A percentile compares a stretch with the other conserved stretches of the same genome.
phyloP scores from a whole-genome alignment of 2,113 vertebrate genomes.

The Toxotes jaculatrix region DNA sequence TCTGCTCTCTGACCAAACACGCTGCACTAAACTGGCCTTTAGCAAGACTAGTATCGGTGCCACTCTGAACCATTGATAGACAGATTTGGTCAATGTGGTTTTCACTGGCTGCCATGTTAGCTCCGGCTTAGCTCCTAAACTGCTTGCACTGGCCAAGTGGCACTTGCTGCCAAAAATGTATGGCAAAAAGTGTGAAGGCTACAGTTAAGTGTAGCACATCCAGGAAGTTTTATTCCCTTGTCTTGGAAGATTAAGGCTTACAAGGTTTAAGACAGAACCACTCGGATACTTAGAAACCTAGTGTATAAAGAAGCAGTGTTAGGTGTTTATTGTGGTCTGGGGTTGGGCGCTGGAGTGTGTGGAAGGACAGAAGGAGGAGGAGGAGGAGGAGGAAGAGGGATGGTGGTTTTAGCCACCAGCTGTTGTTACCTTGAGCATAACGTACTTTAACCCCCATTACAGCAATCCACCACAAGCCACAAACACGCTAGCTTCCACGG shows the following conservation, averaged over 20 bases:
- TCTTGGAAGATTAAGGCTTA: slow-evolving; percentile 47
- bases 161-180: slow-evolving; percentile 48
- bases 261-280: slow-evolving; percentile 48
- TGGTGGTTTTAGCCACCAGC: slow-evolving; percentile 80
- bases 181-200: slow-evolving; percentile 45
- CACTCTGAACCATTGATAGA: slow-evolving; percentile 63
- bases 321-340: slow-evolving; percentile 82
- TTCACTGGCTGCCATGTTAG: slow-evolving; percentile 72
- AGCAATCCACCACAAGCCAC: slow-evolving; percentile 78
- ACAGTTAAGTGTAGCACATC: slow-evolving; percentile 14
- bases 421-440: slow-evolving; percentile 83
- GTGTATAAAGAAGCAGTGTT: slow-evolving; percentile 45
- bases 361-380: slow-evolving; percentile 65
- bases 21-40: slow-evolving; percentile 57
- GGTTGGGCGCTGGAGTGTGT: slow-evolving; percentile 71
- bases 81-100: slow-evolving; percentile 74
- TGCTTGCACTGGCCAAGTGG: slow-evolving; percentile 33
- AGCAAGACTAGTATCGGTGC: slow-evolving; percentile 52
- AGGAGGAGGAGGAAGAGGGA: slow-evolving; percentile 74
- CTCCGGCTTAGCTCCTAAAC: slow-evolving; percentile 45
- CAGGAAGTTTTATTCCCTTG: slow-evolving; percentile 31
- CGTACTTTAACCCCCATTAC: slow-evolving; percentile 79
- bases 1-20: slow-evolving; percentile 69
- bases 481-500: slow-evolving; percentile 78
- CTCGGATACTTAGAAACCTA: slow-evolving; percentile 31